A percentile compares a stretch with the other conserved stretches of the same genome.
phyloP scores from a whole-genome alignment of 2,113 vertebrate genomes.

The Chloropsis cyanopogon region DNA sequence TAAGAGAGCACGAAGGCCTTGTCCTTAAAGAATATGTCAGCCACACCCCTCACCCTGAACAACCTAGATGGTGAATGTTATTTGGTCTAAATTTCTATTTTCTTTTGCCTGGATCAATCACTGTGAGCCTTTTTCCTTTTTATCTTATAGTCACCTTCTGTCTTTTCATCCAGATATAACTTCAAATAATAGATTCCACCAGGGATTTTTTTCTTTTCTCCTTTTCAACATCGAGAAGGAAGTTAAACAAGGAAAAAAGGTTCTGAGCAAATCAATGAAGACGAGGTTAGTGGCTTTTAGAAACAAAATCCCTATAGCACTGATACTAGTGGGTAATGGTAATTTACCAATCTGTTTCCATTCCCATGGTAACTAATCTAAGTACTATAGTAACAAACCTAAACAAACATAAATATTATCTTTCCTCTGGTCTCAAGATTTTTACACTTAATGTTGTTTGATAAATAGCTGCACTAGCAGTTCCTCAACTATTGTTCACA shows the following conservation, averaged over 20 bases:
- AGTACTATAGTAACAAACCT: slow-evolving; percentile 29
- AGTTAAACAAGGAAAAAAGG: background rate
- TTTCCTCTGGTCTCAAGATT: background rate
- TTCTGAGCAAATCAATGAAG: slow-evolving; percentile 4
- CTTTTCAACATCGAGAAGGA: background rate
- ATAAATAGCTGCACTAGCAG: background rate
- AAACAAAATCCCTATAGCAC: background rate
- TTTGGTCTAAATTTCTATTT: background rate
- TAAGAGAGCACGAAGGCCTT: background rate
- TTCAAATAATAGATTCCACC: slow-evolving; percentile 12
- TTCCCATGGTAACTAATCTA: slow-evolving; percentile 26
- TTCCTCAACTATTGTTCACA: background rate
- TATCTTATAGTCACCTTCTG: background rate
- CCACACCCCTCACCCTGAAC: background rate
- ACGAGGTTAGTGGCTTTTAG: background rate
- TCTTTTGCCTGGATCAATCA: background rate
- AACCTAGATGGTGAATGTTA: background rate
- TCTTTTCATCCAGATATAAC: slow-evolving; percentile 10
- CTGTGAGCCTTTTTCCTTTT: background rate
- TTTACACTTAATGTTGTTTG: background rate
- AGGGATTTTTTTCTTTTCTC: background rate
- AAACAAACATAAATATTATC: slow-evolving; percentile 36
- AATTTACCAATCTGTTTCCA: slow-evolving; percentile 19
- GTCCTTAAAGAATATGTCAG: background rate
- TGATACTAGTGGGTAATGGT: background rate